Evolutionary conservation across 1,140 invertebrate genomes (phyloP), one percentile per base, ranked within the genome.

Genomic region (Diplogasteroides magnus): DNA sequence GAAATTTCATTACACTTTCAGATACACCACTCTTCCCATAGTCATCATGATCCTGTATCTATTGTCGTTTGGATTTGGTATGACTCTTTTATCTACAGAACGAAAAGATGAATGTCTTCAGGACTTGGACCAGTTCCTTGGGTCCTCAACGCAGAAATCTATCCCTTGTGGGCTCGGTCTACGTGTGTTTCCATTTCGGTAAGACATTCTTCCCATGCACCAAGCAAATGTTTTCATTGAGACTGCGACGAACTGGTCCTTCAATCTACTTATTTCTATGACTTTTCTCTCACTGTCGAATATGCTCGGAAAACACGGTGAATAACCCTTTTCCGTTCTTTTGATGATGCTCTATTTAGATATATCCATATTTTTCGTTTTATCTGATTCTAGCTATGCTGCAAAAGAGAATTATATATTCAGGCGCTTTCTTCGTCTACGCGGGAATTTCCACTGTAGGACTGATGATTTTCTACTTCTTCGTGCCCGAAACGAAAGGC

Each of bases 401-500:
- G 27, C 14, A 15, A 19, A 26, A 0, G 14, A 15, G n/a, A 61
- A 15, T 15, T 23, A 65, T 19, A 15, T 1, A 11, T 66, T 70
- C 15, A 74, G 57, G 55, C 59, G 55, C 86, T 15, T 91, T 94
- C 82, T 92, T 90, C 89, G 78, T 93, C 57, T 95, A 92, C 79
- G 88, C 89, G 23, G 80, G 85, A 6, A 87, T 93, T 67, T 90
- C 90, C 74, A 74, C 89, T 2, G 48, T 89, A 11, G 91, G 90
- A 26, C 78, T 93, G 61, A 78, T 92, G 31, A 91, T 94, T 82
- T 88, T 91, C 15, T 88, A 90, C 74, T 81, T 90, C 61, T 90
- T 87, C 72, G 90, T 96, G 31, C 93, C 93, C 25, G 93, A 96
- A 84, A 96, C 93, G 0, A 90, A 91, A 78, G 92, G 92, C 2